Evolutionary conservation across 2,888 invertebrate genomes (phyloP), one percentile per base, ranked within the genome.

Genomic region (Harpagoxenus sublaevis): DNA sequence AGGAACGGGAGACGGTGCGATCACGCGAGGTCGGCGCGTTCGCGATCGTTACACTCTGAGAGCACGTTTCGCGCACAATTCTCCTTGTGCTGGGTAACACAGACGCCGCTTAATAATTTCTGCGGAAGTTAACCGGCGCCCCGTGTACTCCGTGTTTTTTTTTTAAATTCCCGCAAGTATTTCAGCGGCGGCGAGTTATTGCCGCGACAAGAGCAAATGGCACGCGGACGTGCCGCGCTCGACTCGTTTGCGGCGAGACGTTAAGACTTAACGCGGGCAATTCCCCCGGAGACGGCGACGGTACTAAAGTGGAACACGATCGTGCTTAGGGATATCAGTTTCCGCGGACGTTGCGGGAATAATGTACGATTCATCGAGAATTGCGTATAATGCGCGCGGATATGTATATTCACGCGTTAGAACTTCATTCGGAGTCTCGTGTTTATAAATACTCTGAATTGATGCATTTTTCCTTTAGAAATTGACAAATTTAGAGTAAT

Each of bases 51-150:
- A 71, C 73, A 1, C 12, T 18, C 71, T 23, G 57, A 6, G 45
- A 70, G 79, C 79, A 79, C 79, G 79, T 79, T 23, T 71, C 60
- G 71, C 60, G 79, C 60, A 79, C 79, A 79, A 71, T 28, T 79
- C 79, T 73, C 73, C 75, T 48, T 31, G 66, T 31, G 73, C 77
- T 83, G 85, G 85, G 84, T 84, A 88, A 88, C 79, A 70, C 84
- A 51, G 62, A 60, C 73, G 86, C 75, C 83, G 83, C 79, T 88
- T 88, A 88, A 88, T 88, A 88, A 88, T 84, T 83, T 71, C 84
- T 71, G 12, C 63, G 39, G 66, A 63, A 71, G 74, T 83, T 75
- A 86, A 87, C 78, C 73, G 63, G 60, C 60, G 63, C 10, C 45
- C 55, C 10, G 45, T 55, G 70, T 60, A 23, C 48, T 57, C 79